Base-by-base conservation (phyloP, 1,140 invertebrate genomes). In the Drosophila tsacasi region DNA sequence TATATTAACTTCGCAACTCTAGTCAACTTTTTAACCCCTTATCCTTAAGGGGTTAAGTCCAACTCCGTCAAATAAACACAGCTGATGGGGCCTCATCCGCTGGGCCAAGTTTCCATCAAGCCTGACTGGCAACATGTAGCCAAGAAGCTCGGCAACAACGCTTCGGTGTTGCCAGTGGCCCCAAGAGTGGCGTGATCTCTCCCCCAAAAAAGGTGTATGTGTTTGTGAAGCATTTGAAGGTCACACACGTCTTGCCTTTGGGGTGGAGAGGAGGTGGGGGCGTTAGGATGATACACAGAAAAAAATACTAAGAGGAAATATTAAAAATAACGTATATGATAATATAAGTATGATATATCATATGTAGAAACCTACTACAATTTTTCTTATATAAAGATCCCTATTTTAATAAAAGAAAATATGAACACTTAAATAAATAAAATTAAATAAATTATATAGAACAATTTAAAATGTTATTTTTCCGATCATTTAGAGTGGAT, bases 161-260 rank as follows among this genome's bases (percentile, higher is more conserved):
- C 80, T 66, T 68, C 60, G 32, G 69, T 71, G 63, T 75, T 84
- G 81, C 79, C 78, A 50, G 15, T 39, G 58, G 49, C 54, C 67
- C 54, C 67, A 57, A 73, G 21, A 59, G 76, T 79, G 76, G 76
- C 76, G 76, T 79, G 76, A 74, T 77, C 63, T 78, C 65, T 65
- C 47, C 52, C 55, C 63, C 64, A 55, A 65, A 40, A 46, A 64
- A 44, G 47, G 57, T 58, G 23, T n/a, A 19, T 58, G 25, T 69
- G 50, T 73, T 30, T 54, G 60, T 84, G 76, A 62, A 66, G 77
- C 81, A 68, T 89, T 90, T 89, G 84, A 89, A 89, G 84, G 84
- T 89, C 84, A 78, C 58, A 58, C 73, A 76, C 65, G 62, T 81
- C 68, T 69, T 78, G 59, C 21, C 64, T 39, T 54, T 46, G 50